These are phyloP conservation scores for Oryzias curvinotus DNA, from an alignment of 2,113 vertebrate species.

Conservation along the genomic window DNA sequence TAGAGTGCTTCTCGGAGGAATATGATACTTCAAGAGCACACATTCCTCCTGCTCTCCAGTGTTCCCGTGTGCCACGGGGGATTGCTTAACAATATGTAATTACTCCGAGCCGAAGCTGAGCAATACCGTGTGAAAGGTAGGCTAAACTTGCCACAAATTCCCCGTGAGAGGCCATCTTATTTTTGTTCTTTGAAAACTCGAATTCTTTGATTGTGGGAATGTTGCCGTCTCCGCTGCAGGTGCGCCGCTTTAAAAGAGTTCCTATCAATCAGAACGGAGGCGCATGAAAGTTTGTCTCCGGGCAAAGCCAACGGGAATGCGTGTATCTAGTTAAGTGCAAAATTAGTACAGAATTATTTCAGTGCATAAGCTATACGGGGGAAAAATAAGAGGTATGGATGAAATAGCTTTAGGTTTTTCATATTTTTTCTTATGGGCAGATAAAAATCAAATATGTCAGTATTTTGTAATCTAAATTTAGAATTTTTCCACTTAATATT, in stretches of 20 bases:
- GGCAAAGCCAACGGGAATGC: conserved; percentile 54
- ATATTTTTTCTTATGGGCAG: too few relatives aligned
- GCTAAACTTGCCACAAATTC: conserved; percentile 50
- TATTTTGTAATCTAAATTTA: too few relatives aligned
- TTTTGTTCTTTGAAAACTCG: conserved; percentile 54
- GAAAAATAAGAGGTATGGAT: neutral
- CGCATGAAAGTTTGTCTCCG: conserved; percentile 48
- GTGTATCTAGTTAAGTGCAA: conserved; percentile 29
- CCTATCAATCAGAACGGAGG: conserved; percentile 50
- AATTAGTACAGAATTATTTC: conserved; percentile 55
- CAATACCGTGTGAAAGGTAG: conserved; percentile 51
- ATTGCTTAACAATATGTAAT: conserved; percentile 65
- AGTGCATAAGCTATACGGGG: conserved; percentile 1
- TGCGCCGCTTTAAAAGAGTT: conserved; percentile 53
- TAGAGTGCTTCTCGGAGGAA: conserved; percentile 59
- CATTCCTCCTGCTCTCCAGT: conserved; percentile 36
- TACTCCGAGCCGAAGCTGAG: conserved; percentile 56
- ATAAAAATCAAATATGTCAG: too few relatives aligned
- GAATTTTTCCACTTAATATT: too few relatives aligned
- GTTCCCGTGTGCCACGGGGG: conserved; percentile 44
- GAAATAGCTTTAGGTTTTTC: too few relatives aligned
- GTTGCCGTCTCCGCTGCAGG: conserved; percentile 50
- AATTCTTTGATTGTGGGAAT: conserved; percentile 61
- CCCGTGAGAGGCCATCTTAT: conserved; percentile 53
- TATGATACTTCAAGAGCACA: conserved; percentile 65